Evolutionary conservation across 2,113 vertebrate genomes (phyloP), one percentile per base, ranked within the genome.

Genomic region (Boleophthalmus pectinirostris): DNA sequence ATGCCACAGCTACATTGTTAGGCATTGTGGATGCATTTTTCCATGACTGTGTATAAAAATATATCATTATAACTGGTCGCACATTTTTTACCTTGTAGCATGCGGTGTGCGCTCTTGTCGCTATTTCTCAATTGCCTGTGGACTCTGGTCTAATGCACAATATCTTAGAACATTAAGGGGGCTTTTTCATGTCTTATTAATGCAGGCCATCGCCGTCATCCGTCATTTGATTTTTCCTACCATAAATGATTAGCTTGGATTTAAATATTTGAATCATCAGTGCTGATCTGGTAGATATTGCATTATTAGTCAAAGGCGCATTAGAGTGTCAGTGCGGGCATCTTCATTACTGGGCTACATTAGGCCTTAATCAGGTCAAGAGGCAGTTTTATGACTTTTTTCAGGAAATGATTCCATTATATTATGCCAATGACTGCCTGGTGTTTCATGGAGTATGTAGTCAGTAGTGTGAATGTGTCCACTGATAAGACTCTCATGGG

Each of bases 191-290:
- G 25, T 23, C 23, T 33, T 61, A 33, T 61, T 29, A 61, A 29
- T 18, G 24, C 25, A 33, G 58, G 25, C 15, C 15, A 33, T 33
- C 3, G 20, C 33, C 11, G n/a, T 11, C 18, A 64, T 64, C 38
- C 9, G 20, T 64, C 18, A 64, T 64, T 64, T 21, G 1, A 21
- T 64, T 64, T 43, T 64, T 15, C 58, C 58, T 16, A 61, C 58
- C 25, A 61, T 61, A 64, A 64, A 64, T n/a, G 18, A 64, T 38
- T 38, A n/a, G 33, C 61, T 64, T n/a, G 33, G 11, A 64, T 64
- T 64, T 64, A 64, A 64, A 64, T 64, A 64, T 64, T 64, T 38
- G 33, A 64, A 64, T 64, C 61, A 64, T 64, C 61, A 64, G 61
- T n/a, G 33, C 61, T 64, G 61, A 64, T 64, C 20, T 35, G 20